Evolutionary conservation across 2,888 invertebrate species (phyloP), one percentile per base, ranked within the genome.

Genomic region (Pristionchus maxplancki): DNA sequence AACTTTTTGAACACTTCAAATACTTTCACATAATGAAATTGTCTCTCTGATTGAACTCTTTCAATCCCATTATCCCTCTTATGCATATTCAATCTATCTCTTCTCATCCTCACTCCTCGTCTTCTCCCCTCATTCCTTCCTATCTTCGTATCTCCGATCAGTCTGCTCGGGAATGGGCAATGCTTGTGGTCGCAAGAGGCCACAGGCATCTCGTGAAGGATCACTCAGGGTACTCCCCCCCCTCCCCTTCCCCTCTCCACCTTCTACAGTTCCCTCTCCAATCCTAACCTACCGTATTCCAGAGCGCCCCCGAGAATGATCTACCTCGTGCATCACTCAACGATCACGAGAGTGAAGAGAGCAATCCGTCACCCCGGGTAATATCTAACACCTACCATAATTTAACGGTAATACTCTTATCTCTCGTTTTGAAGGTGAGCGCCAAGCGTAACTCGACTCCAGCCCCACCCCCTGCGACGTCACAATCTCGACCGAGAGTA

Each of bases 241-340:
- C 3, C 28, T 28, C 78, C 78, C 34, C 31, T 15, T 13, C 67
- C 34, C 6, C 31, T 9, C 64, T 31, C 64, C 28, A 15, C n/a
- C 71, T 11, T 37, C 71, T 17, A 37, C 71, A 5, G 37, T 20
- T n/a, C 9, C 15, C 74, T 11, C 11, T 34, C 8, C n/a, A n/a
- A n/a, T n/a, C n/a, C 74, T 78, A 31, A 40, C 31, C 74, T 44
- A 78, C 74, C 44, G 74, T 78, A 78, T 15, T 78, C 44, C 74
- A 78, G 74, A n/a, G 31, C 11, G 74, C 44, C 11, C n/a, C 44
- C 3, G 74, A 78, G 44, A 44, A 24, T 37, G 74, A 78, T 31
- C 24, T 78, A 6, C n/a, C 74, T 20, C n/a, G n/a, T 20, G 13
- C 40, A 3, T n/a, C n/a, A 24, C n/a, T 44, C 71, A 34, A 71